Evolutionary conservation across 1,140 invertebrate species (phyloP).

Genomic region (Cotesia typhae): DNA sequence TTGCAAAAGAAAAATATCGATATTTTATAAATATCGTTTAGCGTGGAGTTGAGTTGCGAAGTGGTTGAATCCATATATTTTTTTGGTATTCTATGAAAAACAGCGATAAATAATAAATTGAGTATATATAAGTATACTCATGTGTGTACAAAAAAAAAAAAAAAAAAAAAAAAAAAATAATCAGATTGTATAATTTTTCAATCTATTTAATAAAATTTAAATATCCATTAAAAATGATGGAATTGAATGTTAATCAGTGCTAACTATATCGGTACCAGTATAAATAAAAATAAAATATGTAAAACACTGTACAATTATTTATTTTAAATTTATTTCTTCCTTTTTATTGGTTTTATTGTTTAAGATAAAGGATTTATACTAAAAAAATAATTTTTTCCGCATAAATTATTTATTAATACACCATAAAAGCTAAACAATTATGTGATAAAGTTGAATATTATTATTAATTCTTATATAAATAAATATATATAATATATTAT

Average conservation of each 20-base stretch:
- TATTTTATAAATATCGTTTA: constrained; percentile 34
- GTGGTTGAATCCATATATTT: constrained; percentile 36
- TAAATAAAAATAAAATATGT: constrained; percentile 52
- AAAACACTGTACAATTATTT: constrained; percentile 40
- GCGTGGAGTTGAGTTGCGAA: constrained; percentile 31
- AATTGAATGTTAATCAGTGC: constrained; percentile 10
- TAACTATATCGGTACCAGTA: constrained; percentile 40
- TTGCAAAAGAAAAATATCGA: constrained; percentile 8
- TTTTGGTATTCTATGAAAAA: constrained; percentile 18
- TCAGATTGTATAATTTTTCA: neutral
- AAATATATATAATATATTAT: too few species aligned
- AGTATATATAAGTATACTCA: neutral
- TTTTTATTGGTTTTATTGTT: constrained; percentile 32
- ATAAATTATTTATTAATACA: constrained; percentile 59
- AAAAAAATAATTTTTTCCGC: constrained; percentile 32
- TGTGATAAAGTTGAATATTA: constrained; percentile 58
- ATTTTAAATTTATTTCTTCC: neutral
- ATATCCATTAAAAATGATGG: too few species aligned
- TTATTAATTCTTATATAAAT: constrained; percentile 16
- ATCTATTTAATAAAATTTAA: too few species aligned
- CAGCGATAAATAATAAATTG: constrained; percentile 8
- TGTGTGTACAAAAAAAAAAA: neutral
- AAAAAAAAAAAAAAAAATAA: too few species aligned
- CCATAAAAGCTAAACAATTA: constrained; percentile 62
- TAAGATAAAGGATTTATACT: constrained; percentile 35